Evolutionary conservation across 2,888 invertebrate genomes (phyloP), one percentile per base, ranked within the genome.

Genomic region (Amphiduros pacificus): DNA sequence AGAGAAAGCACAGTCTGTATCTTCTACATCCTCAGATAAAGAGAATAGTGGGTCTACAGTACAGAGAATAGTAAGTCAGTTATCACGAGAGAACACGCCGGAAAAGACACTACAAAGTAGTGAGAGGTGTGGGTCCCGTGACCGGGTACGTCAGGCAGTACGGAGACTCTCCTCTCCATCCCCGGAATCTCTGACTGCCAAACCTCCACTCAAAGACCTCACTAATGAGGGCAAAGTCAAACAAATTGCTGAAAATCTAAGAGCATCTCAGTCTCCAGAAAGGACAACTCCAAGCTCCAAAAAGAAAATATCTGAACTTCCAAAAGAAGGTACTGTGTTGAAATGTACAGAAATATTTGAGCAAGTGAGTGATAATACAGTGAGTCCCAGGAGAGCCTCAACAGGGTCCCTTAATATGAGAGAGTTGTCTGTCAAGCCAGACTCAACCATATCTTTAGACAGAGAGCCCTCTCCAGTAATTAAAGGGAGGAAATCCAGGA

Each of bases 61-160:
- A 5, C 71, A 74, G 63, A 63, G 74, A 29, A 74, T 76, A 48
- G 74, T 74, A 20, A 72, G 73, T 66, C 66, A 72, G 52, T 67
- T 77, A 51, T 78, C 78, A 2, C 61, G 75, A 50, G 77, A 77
- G 59, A 70, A 71, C 41, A 76, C 74, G 24, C 76, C 77, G 32
- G 66, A 63, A 11, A 6, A 24, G 20, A 41, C 17, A 2, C 40
- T 41, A n/a, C 27, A 11, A 22, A 41, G 55, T 1, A 41, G 40
- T 5, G 41, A 41, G 2, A n/a, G n/a, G n/a, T n/a, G n/a, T n/a
- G 55, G 55, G 6, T 40, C 40, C 27, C 22, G 55, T 27, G 44
- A 41, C 14, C 52, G 32, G 11, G 31, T 52, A 6, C n/a, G 14
- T 17, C 59, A 50, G 22, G 49, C 41, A n/a, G 52, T 59, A 1